phyloP scores from a whole-genome alignment of 2,888 invertebrate species.

The Drosophila recens region DNA sequence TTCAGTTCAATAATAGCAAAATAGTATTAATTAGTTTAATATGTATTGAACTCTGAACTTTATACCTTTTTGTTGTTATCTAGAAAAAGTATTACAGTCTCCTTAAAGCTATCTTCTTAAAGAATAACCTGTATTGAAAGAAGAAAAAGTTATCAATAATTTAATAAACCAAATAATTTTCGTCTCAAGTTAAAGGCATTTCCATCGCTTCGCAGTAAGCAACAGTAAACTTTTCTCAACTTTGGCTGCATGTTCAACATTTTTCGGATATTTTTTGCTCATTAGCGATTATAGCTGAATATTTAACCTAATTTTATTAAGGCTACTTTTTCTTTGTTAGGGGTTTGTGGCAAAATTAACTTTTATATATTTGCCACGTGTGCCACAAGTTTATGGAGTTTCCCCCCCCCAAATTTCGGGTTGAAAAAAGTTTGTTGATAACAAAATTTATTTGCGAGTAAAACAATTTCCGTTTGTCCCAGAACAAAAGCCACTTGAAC shows the following conservation, averaged over 20 bases:
- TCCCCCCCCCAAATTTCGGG: constrained; percentile 1
- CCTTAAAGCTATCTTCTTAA: too few relatives aligned
- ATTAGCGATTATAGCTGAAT: constrained; percentile 31
- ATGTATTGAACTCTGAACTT: too few relatives aligned
- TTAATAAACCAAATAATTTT: not conserved
- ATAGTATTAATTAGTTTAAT: too few relatives aligned
- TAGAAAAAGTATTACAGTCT: not conserved
- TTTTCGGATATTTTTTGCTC: constrained; percentile 16
- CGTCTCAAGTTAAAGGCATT: not conserved
- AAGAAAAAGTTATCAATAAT: not conserved
- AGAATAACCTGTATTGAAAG: too few relatives aligned
- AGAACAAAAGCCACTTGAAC: constrained; percentile 39
- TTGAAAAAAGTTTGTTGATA: constrained; percentile 60
- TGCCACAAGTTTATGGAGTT: constrained; percentile 14
- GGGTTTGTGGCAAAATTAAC: constrained; percentile 2
- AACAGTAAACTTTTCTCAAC: not conserved
- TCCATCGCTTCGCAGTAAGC: not conserved
- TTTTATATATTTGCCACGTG: constrained; percentile 31
- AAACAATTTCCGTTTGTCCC: constrained; percentile 67
- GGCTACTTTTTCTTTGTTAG: constrained; percentile 4
- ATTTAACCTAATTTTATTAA: constrained; percentile 40
- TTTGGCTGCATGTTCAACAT: constrained; percentile 4
- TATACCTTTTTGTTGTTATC: not conserved
- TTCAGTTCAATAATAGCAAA: too few relatives aligned
- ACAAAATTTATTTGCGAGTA: constrained; percentile 57